Percentiles rank a stretch among this genome's conserved stretches.
Conservation (phyloP, 1,140 invertebrate species). For the Stegodyphus dumicola region DNA sequence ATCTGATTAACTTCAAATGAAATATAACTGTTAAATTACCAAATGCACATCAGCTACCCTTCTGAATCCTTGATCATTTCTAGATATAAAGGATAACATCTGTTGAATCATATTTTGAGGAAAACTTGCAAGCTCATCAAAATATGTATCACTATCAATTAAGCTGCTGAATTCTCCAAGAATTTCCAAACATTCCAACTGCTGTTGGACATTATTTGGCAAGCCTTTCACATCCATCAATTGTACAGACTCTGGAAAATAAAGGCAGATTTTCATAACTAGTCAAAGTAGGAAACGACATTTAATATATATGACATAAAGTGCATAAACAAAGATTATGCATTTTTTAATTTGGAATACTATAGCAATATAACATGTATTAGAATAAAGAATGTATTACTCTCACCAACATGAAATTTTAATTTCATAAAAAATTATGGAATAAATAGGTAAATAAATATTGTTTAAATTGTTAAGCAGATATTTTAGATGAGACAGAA, state of each 20-base stretch:
- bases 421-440: too few species aligned
- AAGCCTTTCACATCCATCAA: background rate
- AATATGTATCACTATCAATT: background rate
- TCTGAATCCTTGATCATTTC: slow-evolving; percentile 12
- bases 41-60: slow-evolving; percentile 16
- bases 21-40: background rate
- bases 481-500: too few species aligned
- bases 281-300: background rate
- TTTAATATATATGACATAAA: background rate
- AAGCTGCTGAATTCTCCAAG: slow-evolving; percentile 28
- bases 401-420: too few species aligned
- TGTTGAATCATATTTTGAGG: slow-evolving; percentile 7
- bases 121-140: background rate
- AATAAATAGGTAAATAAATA: too few species aligned
- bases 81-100: background rate
- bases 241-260: background rate
- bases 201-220: slow-evolving; percentile 4
- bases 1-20: too few species aligned
- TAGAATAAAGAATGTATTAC: too few species aligned
- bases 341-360: background rate
- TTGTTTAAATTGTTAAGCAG: too few species aligned
- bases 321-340: background rate
- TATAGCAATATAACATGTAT: too few species aligned
- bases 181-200: slow-evolving; percentile 34
- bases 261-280: background rate